Base-by-base conservation (phyloP, 2,888 invertebrate genomes). In the Corythucha ciliata region DNA sequence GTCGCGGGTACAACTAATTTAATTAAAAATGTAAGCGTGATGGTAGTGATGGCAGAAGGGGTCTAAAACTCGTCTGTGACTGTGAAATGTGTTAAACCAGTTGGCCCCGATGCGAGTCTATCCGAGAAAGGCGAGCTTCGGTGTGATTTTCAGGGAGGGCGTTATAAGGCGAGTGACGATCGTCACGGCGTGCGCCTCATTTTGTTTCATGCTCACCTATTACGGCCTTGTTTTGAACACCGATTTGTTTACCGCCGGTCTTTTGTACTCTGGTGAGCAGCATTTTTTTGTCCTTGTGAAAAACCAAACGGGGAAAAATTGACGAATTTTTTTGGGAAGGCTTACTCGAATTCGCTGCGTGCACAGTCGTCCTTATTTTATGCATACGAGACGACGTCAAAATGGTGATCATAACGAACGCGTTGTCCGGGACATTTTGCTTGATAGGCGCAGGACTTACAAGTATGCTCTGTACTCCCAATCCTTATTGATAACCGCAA, bases 141-240 rank as follows among this genome's bases (percentile, higher is more conserved):
- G 22, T 22, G 46, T 51, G 51, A 21, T 51, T 24, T 51, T 51
- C 24, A 45, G 37, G 39, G 24, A 24, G 10, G 14, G 32, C 2
- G 48, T 50, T 14, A 47, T 54, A 8, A 21, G 47, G n/a, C 41
- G 47, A 29, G 12, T 54, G 32, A 47, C 54, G 1, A 34, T 32
- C n/a, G 44, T 50, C 1, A 36, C 41, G 2, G 51, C 54, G 2
- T 52, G 46, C 22, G 45, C 42, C n/a, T 42, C 25, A 26, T 54
- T 54, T 18, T 54, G 47, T 25, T 47, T 25, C 20, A 41, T 16
- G 26, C 14, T 54, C 10, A 40, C 54, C 12, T 54, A 54, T 29
- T 54, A 34, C 18, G 54, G 54, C 5, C 34, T 54, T 7, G 54
- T 54, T n/a, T 42, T 54, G 8, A 51, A 46, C 21, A 47, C 51